phyloP scores from a whole-genome alignment of 2,113 vertebrate species.

The Trematomus loennbergii region DNA sequence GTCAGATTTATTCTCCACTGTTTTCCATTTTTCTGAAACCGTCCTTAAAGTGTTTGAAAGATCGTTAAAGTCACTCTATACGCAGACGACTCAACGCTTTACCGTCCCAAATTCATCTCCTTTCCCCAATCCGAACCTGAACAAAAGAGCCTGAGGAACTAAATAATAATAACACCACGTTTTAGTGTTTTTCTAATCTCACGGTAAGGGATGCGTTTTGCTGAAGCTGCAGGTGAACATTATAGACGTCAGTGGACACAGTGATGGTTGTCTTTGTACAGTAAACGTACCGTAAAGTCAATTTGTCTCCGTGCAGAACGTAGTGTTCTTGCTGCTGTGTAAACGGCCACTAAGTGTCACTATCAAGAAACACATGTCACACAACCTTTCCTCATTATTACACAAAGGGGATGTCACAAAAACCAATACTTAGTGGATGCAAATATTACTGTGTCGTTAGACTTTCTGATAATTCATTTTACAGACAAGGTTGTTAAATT shows the following conservation, averaged over 20 bases:
- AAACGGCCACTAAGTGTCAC: slow-evolving; percentile 56
- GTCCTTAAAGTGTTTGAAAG: neutral
- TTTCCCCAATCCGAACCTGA: neutral
- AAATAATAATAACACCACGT: neutral
- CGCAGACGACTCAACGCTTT: slow-evolving; percentile 49
- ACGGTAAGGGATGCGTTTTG: neutral
- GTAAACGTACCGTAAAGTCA: slow-evolving; percentile 53
- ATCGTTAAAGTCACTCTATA: neutral
- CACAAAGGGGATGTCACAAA: too few species aligned
- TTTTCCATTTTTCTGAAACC: neutral
- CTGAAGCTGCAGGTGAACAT: neutral
- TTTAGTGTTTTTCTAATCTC: slow-evolving; percentile 18
- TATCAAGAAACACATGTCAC: neutral
- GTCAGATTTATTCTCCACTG: neutral
- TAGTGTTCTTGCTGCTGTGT: slow-evolving; percentile 38
- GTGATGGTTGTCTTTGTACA: slow-evolving; percentile 59
- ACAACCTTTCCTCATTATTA: neutral
- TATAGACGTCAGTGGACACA: slow-evolving; percentile 37
- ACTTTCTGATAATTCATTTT: too few species aligned
- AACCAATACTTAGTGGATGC: too few species aligned
- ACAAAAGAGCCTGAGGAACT: neutral
- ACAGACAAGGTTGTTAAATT: too few species aligned
- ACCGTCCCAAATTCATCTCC: neutral
- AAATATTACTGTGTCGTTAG: too few species aligned
- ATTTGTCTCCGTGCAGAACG: slow-evolving; percentile 47